Evolutionary conservation across 2,797 vertebrate genomes (phyloP).

Genomic region (Bufotes viridis): DNA sequence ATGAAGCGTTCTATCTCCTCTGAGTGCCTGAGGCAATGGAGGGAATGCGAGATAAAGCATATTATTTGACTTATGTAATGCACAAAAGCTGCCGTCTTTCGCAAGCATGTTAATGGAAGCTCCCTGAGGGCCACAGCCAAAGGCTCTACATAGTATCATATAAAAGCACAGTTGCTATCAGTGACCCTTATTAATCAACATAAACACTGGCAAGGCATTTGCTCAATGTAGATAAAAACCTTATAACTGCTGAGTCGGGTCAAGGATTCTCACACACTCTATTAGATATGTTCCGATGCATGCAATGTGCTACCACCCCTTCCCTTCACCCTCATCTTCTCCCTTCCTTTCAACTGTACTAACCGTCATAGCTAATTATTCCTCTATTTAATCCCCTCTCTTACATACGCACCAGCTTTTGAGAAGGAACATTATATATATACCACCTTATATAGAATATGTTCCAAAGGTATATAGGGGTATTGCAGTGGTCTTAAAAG

Average conservation of each 20-base stretch:
- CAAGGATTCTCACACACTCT: too few relatives aligned
- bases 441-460: too few relatives aligned
- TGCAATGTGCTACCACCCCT: too few relatives aligned
- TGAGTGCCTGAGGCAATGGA: neutral
- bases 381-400: too few relatives aligned
- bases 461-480: too few relatives aligned
- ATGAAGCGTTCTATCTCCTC: slow-evolving; percentile 17
- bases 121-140: neutral
- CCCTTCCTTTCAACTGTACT: too few relatives aligned
- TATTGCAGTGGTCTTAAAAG: too few relatives aligned
- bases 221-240: neutral
- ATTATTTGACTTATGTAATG: slow-evolving; percentile 14
- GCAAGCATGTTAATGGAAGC: slow-evolving; percentile 7
- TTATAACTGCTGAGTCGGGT: neutral
- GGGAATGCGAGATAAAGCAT: neutral
- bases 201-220: neutral
- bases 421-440: too few relatives aligned
- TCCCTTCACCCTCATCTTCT: neutral
- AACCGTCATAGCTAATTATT: too few relatives aligned
- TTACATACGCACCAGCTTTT: too few relatives aligned
- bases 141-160: neutral
- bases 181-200: slow-evolving; percentile 21
- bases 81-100: neutral
- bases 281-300: neutral
- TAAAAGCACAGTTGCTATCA: neutral